These are phyloP conservation scores for Sciurus niger DNA, from an alignment of 2,113 vertebrate species.

Conservation along the genomic window DNA sequence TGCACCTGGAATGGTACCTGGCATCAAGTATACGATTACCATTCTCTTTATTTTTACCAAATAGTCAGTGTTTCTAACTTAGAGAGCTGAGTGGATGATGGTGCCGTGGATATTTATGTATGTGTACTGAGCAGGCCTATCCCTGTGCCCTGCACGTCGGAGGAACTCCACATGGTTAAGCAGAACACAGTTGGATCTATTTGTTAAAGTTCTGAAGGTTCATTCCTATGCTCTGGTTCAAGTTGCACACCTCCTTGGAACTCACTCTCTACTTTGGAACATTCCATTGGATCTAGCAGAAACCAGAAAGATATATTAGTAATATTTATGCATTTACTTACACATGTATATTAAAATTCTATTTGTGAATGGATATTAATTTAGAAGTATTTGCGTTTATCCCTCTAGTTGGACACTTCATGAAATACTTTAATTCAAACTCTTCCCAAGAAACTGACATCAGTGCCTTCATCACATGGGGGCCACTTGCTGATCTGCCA, in stretches of 20 bases:
- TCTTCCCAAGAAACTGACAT: background rate
- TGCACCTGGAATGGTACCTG: background rate
- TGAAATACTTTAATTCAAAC: conserved; percentile 19
- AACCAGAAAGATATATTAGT: background rate
- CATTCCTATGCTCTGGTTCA: background rate
- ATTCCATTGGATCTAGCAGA: background rate
- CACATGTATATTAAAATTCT: background rate
- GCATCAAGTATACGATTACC: background rate
- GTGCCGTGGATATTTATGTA: background rate
- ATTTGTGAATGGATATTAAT: background rate
- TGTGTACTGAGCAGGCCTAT: background rate
- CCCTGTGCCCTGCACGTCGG: background rate
- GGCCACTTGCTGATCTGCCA: background rate
- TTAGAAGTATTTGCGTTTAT: background rate
- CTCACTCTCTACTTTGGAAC: background rate
- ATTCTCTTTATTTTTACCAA: background rate
- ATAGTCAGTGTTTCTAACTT: background rate
- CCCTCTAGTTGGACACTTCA: background rate
- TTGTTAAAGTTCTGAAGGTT: background rate
- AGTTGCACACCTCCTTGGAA: background rate
- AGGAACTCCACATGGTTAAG: background rate
- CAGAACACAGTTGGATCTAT: background rate
- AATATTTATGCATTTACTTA: background rate
- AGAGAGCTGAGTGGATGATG: background rate
- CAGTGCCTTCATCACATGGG: background rate